phyloP scores from a whole-genome alignment of 30 jellyfish, hydroid and myxozoan genomes.

The Nemopilema nomurai region DNA sequence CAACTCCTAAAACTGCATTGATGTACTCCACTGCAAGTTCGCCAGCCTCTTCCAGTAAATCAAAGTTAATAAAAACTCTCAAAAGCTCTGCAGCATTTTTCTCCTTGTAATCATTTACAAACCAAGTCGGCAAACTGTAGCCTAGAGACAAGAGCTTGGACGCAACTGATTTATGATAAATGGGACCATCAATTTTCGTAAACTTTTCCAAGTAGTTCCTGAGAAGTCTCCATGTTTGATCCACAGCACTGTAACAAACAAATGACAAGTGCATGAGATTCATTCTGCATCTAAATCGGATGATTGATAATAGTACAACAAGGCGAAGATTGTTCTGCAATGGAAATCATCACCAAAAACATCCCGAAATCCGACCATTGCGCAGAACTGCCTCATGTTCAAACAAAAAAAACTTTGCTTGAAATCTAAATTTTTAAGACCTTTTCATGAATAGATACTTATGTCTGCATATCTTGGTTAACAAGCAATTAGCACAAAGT shows the following conservation, averaged over 20 bases:
- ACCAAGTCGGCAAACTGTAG: constrained; percentile 86
- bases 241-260: constrained; percentile 79
- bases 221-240: constrained; percentile 83
- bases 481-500: too few species aligned
- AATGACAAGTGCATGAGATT: not conserved
- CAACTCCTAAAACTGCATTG: constrained; percentile 90
- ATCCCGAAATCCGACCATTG: too few species aligned
- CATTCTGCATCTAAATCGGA: too few species aligned
- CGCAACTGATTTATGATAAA: constrained; percentile 74
- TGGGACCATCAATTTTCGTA: constrained; percentile 34
- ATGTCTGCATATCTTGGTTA: too few species aligned
- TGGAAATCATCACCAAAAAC: too few species aligned
- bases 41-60: constrained; percentile 83
- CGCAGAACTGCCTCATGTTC: too few species aligned
- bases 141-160: constrained; percentile 78
- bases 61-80: constrained; percentile 71
- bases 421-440: too few species aligned
- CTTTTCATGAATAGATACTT: too few species aligned
- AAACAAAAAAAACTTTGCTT: too few species aligned
- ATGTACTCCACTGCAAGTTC: constrained; percentile 74
- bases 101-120: constrained; percentile 80
- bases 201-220: constrained; percentile 67
- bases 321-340: too few species aligned
- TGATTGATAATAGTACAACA: not conserved
- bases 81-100: constrained; percentile 82